Base-by-base conservation (phyloP, 2,888 invertebrate genomes). In the Pecten maximus region DNA sequence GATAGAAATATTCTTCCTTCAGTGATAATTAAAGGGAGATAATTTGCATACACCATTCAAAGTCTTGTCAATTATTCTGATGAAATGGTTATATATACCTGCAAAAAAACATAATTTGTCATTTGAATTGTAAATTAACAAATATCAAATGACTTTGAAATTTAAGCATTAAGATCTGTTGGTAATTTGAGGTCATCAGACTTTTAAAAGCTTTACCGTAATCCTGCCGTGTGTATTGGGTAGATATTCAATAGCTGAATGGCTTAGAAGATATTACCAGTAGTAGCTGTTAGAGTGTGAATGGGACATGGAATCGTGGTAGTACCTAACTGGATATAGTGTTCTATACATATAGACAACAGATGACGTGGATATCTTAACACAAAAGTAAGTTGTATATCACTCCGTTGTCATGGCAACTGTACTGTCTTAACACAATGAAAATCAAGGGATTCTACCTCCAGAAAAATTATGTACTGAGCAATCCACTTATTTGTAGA, bases 121-220 rank as follows among this genome's bases (percentile, higher is more conserved):
- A 60, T 16, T 23, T 28, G 8, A n/a, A 74, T 28, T 74, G 60
- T 28, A 74, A 74, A 74, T 74, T 28, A 15, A 28, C 28, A 74
- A 28, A 74, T 74, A 74, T 28, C 23, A 23, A 54, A 54, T 44
- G 50, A 10, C 50, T 19, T 54, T 54, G 60, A 74, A 74, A 74
- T 74, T 74, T 28, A 74, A 74, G 28, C 15, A 3, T 74, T 23
- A 10, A 10, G 74, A 74, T 35, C 74, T 15, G n/a, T n/a, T 28
- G 6, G 35, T 35, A 35, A 74, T 74, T 74, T 74, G 12, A 74
- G 35, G 28, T 10, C 4, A 35, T 74, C 74, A 74, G 28, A 74
- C 12, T 35, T 74, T 74, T 74, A 35, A 74, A 28, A 74, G 74
- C 74, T 74, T 35, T 74, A 74, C 74, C 74, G 74, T 74, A 74